These are phyloP conservation scores for Silurus asotus DNA, from an alignment of 2,113 vertebrate species.

Conservation along the genomic window DNA sequence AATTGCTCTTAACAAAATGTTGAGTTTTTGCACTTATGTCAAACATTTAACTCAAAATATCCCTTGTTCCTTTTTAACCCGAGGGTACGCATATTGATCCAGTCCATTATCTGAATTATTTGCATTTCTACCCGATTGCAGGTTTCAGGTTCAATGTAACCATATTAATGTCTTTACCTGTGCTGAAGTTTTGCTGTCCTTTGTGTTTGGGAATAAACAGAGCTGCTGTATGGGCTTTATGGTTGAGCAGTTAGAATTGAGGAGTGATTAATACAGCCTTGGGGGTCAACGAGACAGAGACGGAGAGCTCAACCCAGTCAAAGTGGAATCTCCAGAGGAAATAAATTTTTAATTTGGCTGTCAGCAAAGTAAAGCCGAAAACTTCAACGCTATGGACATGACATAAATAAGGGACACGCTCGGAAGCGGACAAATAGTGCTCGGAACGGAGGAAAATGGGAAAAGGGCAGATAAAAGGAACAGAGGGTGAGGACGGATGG, in stretches of 20 bases:
- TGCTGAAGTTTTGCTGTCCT: not conserved
- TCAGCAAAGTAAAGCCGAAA: slow-evolving; percentile 58
- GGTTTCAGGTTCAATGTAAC: not conserved
- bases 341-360: slow-evolving; percentile 66
- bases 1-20: not conserved
- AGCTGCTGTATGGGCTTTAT: slow-evolving; percentile 28
- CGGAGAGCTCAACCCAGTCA: slow-evolving; percentile 34
- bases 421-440: slow-evolving; percentile 23
- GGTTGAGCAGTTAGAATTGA: slow-evolving; percentile 38
- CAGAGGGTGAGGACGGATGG: slow-evolving; percentile 24
- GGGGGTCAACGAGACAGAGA: slow-evolving; percentile 56
- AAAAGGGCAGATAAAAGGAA: slow-evolving; percentile 38
- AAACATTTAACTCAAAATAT: not conserved
- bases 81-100: not conserved
- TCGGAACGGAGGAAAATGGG: slow-evolving; percentile 13
- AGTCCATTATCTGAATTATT: not conserved
- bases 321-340: slow-evolving; percentile 55
- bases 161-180: not conserved
- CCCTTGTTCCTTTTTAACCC: not conserved
- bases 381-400: slow-evolving; percentile 55
- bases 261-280: slow-evolving; percentile 47
- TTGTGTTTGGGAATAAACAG: not conserved
- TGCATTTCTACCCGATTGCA: not conserved
- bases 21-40: not conserved
- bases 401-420: slow-evolving; percentile 58